These are phyloP conservation scores for Trilocha varians DNA, from an alignment of 2,888 invertebrate genomes.

Conservation along the genomic window DNA sequence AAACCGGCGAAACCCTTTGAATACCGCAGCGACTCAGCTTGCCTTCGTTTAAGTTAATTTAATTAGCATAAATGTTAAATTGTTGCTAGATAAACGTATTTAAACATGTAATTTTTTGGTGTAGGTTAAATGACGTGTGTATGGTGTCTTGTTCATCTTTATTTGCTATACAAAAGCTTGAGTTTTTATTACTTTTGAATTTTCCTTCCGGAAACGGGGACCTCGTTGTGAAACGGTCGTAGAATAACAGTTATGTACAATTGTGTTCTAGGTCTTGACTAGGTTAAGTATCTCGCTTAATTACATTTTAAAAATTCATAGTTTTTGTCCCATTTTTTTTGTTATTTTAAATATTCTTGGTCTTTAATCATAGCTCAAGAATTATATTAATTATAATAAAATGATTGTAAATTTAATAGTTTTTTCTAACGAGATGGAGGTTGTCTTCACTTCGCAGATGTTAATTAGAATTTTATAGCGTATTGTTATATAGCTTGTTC, in stretches of 20 bases:
- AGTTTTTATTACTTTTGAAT: constrained; percentile 8
- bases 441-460: too few relatives aligned
- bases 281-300: not conserved
- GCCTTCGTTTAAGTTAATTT: constrained; percentile 31
- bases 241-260: not conserved
- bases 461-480: too few relatives aligned
- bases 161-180: constrained; percentile 32
- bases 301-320: not conserved
- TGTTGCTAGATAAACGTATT: constrained; percentile 45
- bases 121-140: constrained; percentile 51
- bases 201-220: constrained; percentile 22
- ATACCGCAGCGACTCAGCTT: constrained; percentile 11
- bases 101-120: constrained; percentile 45
- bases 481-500: too few relatives aligned
- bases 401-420: too few relatives aligned
- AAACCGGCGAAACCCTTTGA: not conserved
- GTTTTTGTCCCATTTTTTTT: not conserved
- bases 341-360: too few relatives aligned
- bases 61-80: constrained; percentile 38
- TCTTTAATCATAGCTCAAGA: too few relatives aligned
- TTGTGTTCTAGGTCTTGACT: not conserved
- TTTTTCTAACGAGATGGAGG: too few relatives aligned
- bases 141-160: constrained; percentile 40
- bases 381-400: too few relatives aligned
- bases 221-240: constrained; percentile 3